These are phyloP conservation scores for Panthera tigris DNA, from an alignment of 2,113 vertebrate genomes.

Conservation along the genomic window DNA sequence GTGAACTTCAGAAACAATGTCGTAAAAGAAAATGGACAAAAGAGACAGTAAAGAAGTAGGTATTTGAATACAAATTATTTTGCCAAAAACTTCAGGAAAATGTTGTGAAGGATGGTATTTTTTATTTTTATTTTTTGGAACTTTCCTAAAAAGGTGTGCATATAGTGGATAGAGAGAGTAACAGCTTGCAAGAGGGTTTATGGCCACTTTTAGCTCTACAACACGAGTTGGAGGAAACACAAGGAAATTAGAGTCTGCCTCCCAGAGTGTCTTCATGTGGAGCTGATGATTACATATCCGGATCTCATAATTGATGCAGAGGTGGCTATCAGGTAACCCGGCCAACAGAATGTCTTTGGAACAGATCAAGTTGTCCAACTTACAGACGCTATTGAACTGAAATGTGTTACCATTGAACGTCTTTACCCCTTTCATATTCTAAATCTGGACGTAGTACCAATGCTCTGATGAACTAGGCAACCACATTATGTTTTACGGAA, in stretches of 20 bases:
- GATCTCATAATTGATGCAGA: constrained; percentile 1
- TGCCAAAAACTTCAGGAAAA: background rate
- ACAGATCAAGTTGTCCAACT: background rate
- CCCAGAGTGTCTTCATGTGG: background rate
- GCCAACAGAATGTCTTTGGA: constrained; percentile 29
- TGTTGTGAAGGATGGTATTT: background rate
- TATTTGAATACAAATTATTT: background rate
- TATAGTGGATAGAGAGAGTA: background rate
- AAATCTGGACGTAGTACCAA: background rate
- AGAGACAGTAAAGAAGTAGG: background rate
- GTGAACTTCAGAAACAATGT: background rate
- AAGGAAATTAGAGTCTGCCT: constrained; percentile 40
- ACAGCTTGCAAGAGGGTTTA: background rate
- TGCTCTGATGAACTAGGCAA: background rate
- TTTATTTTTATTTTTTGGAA: background rate
- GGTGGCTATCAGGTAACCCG: background rate
- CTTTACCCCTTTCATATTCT: background rate
- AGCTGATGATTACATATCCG: constrained; percentile 11
- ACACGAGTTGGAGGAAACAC: background rate
- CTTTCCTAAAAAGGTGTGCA: background rate
- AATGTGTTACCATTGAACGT: background rate
- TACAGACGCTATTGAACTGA: background rate
- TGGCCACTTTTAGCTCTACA: background rate
- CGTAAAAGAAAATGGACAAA: background rate
- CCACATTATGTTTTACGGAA: background rate